Evolutionary conservation across 2,888 invertebrate species (phyloP).

Genomic region (Ennomos erosarius): DNA sequence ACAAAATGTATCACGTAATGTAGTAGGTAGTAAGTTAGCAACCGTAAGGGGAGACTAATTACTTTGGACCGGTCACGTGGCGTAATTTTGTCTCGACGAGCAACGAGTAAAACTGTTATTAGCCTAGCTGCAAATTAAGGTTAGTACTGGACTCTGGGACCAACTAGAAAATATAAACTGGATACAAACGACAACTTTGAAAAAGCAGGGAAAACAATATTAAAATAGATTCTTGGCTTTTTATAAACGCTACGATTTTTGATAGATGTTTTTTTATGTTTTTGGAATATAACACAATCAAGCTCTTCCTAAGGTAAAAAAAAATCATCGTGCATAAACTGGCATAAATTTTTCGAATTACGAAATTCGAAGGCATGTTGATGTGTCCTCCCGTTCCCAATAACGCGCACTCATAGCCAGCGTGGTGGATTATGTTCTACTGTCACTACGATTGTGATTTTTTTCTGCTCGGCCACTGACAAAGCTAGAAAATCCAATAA

Average conservation of each 20-base stretch:
- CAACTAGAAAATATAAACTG: slow-evolving; percentile 22
- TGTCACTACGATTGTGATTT: too few relatives aligned
- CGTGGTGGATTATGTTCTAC: too few relatives aligned
- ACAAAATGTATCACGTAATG: slow-evolving; percentile 1
- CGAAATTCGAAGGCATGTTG: too few relatives aligned
- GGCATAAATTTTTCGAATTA: too few relatives aligned
- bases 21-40: slow-evolving; percentile 4
- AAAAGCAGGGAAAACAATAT: not conserved
- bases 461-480: too few relatives aligned
- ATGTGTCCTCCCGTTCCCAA: too few relatives aligned
- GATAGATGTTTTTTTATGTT: too few relatives aligned
- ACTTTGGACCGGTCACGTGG: slow-evolving; percentile 41
- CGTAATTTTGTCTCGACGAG: slow-evolving; percentile 36
- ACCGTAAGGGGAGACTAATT: slow-evolving; percentile 51
- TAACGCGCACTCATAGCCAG: too few relatives aligned
- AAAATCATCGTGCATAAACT: too few relatives aligned
- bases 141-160: slow-evolving; percentile 17
- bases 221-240: not conserved
- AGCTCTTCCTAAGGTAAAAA: too few relatives aligned
- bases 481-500: slow-evolving; percentile 8
- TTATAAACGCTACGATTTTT: too few relatives aligned
- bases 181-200: slow-evolving; percentile 3
- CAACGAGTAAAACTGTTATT: slow-evolving; percentile 53
- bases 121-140: slow-evolving; percentile 42
- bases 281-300: too few relatives aligned